A percentile compares a stretch with the other conserved stretches of the same genome.
These are phyloP conservation scores for Cricetomys ansorgei DNA, from an alignment of 2,113 vertebrate genomes.

Conservation along the genomic window DNA sequence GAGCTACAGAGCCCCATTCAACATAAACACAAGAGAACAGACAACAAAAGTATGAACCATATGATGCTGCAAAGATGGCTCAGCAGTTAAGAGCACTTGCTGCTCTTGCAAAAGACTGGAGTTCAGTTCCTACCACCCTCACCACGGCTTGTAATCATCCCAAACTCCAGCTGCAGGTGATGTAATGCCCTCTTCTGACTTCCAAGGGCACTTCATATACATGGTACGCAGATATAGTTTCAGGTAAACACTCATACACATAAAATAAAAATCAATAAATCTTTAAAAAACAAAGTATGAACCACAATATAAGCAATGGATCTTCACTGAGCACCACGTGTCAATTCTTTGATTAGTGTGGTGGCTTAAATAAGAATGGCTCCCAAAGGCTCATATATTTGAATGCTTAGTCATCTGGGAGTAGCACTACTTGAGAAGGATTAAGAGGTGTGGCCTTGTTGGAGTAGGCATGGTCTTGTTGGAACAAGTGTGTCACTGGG, in stretches of 20 bases:
- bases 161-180: neutral
- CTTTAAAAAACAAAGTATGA: neutral
- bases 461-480: neutral
- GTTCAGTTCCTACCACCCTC: neutral
- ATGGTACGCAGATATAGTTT: neutral
- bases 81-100: neutral
- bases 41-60: neutral
- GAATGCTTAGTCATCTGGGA: neutral
- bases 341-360: neutral
- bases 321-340: neutral
- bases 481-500: neutral
- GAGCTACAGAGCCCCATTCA: neutral
- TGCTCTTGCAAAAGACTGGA: neutral
- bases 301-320: neutral
- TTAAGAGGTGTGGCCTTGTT: neutral
- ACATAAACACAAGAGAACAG: neutral
- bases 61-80: neutral
- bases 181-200: neutral
- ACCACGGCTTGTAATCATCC: neutral
- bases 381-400: neutral
- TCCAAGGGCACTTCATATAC: neutral
- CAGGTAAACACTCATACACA: neutral
- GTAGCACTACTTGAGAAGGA: neutral
- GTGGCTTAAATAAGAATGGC: neutral
- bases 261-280: neutral